A percentile compares a stretch with the other conserved stretches of the same genome.
Evolutionary conservation across 2,888 invertebrate species (phyloP).

Genomic region (Acanthoscelides obtectus): DNA sequence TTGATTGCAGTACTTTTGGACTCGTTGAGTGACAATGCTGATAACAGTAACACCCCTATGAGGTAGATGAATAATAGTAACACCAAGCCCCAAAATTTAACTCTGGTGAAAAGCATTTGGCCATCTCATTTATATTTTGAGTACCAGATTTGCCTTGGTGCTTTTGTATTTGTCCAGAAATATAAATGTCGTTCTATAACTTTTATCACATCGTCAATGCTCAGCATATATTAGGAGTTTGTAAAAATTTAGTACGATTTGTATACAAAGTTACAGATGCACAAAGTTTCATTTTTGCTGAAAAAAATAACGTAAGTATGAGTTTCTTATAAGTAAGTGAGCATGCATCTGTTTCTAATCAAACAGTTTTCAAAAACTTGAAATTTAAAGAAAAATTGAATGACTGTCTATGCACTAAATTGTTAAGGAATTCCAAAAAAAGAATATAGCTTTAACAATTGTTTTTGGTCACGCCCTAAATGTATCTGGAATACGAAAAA

Average conservation of each 20-base stretch:
- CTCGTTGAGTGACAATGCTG: constrained; percentile 47
- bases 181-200: neutral
- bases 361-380: no score
- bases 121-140: constrained; percentile 27
- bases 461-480: no score
- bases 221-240: neutral
- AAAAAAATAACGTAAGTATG: no score
- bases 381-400: no score
- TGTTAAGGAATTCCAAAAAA: no score
- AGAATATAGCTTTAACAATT: no score
- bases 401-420: no score
- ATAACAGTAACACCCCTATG: constrained; percentile 46
- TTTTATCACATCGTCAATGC: neutral
- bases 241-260: neutral
- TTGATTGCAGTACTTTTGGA: constrained; percentile 27
- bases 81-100: constrained; percentile 47
- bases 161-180: neutral
- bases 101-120: constrained; percentile 43
- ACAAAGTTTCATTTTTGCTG: neutral
- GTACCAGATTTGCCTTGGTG: neutral
- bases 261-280: neutral
- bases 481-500: no score
- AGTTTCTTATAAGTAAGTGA: no score
- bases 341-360: no score
- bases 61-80: constrained; percentile 45